Percentiles rank a stretch among this genome's conserved stretches.
Evolutionary conservation across 2,888 invertebrate species (phyloP).

Genomic region (Odiellus spinosus): DNA sequence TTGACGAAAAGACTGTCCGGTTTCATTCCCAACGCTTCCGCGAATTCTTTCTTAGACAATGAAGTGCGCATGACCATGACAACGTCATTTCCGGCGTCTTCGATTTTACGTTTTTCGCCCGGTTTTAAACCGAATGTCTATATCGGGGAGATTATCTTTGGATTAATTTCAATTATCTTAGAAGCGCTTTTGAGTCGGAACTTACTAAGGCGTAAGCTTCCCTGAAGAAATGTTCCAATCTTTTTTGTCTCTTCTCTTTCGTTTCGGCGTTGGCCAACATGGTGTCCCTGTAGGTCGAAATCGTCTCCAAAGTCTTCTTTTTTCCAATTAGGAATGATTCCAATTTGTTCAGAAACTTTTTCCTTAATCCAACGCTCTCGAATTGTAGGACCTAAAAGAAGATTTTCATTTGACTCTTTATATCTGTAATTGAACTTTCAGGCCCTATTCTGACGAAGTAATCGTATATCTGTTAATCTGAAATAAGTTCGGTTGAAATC

Average conservation of each 20-base stretch:
- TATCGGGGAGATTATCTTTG: constrained; percentile 3
- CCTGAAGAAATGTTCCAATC: constrained; percentile 82
- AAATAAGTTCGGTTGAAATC: too few relatives aligned
- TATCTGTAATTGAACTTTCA: neutral
- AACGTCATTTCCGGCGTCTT: constrained; percentile 42
- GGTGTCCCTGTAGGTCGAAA: constrained; percentile 52
- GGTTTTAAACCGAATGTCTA: constrained; percentile 69
- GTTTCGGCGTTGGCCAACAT: constrained; percentile 85
- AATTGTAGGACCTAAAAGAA: constrained; percentile 52
- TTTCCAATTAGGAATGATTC: constrained; percentile 67
- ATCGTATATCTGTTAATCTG: too few relatives aligned
- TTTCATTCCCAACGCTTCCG: constrained; percentile 88
- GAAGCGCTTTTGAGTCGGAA: neutral
- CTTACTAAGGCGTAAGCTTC: constrained; percentile 69
- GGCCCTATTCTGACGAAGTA: too few relatives aligned
- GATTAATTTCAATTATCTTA: neutral
- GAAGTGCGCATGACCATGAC: constrained; percentile 88
- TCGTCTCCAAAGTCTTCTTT: constrained; percentile 61
- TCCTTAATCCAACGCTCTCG: constrained; percentile 57
- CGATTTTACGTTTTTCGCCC: constrained; percentile 59
- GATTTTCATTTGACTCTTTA: neutral
- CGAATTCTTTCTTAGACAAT: constrained; percentile 78
- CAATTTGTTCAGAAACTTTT: constrained; percentile 72
- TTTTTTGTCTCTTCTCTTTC: constrained; percentile 75
- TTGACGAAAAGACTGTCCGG: constrained; percentile 84